These are phyloP conservation scores for Kryptopterus vitreolus DNA, from an alignment of 2,797 vertebrate species.

Conservation along the genomic window DNA sequence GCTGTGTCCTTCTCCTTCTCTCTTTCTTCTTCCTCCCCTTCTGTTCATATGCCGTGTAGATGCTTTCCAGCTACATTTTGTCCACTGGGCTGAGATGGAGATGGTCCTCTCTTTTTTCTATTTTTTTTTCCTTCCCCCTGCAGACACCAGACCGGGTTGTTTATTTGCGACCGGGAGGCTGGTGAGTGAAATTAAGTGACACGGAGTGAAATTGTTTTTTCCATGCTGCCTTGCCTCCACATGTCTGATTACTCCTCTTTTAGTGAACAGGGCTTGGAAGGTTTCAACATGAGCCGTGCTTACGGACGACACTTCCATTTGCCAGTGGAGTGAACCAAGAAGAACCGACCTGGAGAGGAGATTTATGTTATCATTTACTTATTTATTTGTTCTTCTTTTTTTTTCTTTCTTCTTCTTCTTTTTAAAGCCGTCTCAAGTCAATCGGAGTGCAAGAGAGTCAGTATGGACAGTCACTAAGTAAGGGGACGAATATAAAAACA, in stretches of 20 bases:
- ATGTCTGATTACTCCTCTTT: conserved; percentile 46
- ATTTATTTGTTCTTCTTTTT: not conserved
- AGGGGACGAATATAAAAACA: not conserved
- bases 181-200: conserved; percentile 53
- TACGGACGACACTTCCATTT: conserved; percentile 19
- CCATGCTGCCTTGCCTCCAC: conserved; percentile 38
- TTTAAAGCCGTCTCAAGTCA: not conserved
- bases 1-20: conserved; percentile 46
- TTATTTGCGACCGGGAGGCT: conserved; percentile 44
- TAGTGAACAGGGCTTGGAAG: conserved; percentile 28
- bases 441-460: not conserved
- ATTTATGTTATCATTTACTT: not conserved
- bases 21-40: conserved; percentile 33
- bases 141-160: conserved; percentile 8
- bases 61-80: conserved; percentile 50
- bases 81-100: conserved; percentile 40
- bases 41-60: conserved; percentile 46
- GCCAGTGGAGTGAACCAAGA: not conserved
- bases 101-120: not conserved
- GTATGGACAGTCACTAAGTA: not conserved
- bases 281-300: not conserved
- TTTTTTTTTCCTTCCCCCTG: not conserved
- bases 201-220: conserved; percentile 51
- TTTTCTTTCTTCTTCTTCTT: not conserved
- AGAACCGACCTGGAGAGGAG: not conserved